phyloP scores from a whole-genome alignment of 2,888 invertebrate genomes.

The Brachyopa scutellaris region DNA sequence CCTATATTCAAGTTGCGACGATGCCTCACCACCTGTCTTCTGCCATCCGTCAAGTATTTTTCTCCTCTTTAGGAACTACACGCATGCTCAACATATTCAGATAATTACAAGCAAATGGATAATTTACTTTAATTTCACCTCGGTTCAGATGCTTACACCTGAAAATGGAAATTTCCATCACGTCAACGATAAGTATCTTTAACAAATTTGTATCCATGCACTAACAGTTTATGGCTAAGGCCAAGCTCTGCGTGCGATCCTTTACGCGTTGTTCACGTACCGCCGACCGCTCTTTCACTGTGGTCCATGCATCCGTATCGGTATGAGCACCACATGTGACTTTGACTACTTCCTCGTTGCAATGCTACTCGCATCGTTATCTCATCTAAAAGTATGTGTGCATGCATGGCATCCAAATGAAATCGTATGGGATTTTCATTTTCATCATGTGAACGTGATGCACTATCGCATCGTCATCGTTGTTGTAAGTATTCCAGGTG shows the following conservation, averaged over 20 bases:
- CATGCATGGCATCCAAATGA: slow-evolving; percentile 25
- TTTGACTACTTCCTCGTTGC: slow-evolving; percentile 64
- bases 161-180: background rate
- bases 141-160: background rate
- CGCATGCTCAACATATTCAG: slow-evolving; percentile 5
- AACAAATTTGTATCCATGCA: background rate
- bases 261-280: background rate
- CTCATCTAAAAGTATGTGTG: slow-evolving; percentile 36
- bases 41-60: too few species aligned
- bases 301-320: slow-evolving; percentile 65
- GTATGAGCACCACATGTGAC: slow-evolving; percentile 50
- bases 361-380: background rate
- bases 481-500: slow-evolving; percentile 50
- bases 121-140: slow-evolving; percentile 20
- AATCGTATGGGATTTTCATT: slow-evolving; percentile 41
- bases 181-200: background rate
- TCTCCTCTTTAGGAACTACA: too few species aligned
- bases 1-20: too few species aligned
- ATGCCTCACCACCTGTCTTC: too few species aligned
- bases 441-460: slow-evolving; percentile 23
- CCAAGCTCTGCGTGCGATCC: slow-evolving; percentile 10
- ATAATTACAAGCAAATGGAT: slow-evolving; percentile 4
- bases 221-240: background rate
- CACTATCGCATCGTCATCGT: background rate
- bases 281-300: slow-evolving; percentile 14